Evolutionary conservation across 2,888 invertebrate species (phyloP), one percentile per base, ranked within the genome.

Genomic region (Harpalus rubripes): DNA sequence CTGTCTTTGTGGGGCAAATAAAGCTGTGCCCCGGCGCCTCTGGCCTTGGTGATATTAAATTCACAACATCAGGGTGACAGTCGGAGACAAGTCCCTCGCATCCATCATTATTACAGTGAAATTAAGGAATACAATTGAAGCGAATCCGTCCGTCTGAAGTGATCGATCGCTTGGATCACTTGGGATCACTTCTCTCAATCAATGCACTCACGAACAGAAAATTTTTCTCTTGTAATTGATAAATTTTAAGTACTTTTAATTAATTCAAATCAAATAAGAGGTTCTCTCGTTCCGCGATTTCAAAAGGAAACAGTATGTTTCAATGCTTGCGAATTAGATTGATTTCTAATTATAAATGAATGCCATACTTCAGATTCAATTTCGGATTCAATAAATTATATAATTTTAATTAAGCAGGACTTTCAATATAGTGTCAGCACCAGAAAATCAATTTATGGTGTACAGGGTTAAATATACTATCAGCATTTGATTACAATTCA

Each of bases 81-180:
- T 78, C 56, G 52, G 78, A 65, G 78, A 84, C 76, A 65, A 78
- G 56, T 52, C 84, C 7, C 78, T 65, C 78, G 78, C 63, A 84
- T 84, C 84, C 78, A 84, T 84, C 84, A 84, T 84, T 84, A 84
- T 84, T 84, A 84, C 84, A 84, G 78, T 41, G 78, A 78, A 84
- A 84, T 84, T 84, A 84, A 84, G 84, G 82, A 81, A 58, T 82
- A 82, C 82, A 82, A 82, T 82, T 82, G 81, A 81, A 56, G 58
- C 72, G 72, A 72, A 65, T 68, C 52, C 82, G 82, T 74, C 59
- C 59, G 68, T 56, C 56, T 72, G 41, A 32, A 72, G 72, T 82
- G 82, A 82, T 82, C 82, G 82, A 82, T 82, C 22, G 81, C n/a
- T 74, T 18, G 18, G 15, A n/a, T 32, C 32, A 7, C 26, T 56